Percentiles rank a stretch among this genome's conserved stretches.
These are phyloP conservation scores for Hozukius guyotensis DNA, from an alignment of 2,797 vertebrate species.

Conservation along the genomic window DNA sequence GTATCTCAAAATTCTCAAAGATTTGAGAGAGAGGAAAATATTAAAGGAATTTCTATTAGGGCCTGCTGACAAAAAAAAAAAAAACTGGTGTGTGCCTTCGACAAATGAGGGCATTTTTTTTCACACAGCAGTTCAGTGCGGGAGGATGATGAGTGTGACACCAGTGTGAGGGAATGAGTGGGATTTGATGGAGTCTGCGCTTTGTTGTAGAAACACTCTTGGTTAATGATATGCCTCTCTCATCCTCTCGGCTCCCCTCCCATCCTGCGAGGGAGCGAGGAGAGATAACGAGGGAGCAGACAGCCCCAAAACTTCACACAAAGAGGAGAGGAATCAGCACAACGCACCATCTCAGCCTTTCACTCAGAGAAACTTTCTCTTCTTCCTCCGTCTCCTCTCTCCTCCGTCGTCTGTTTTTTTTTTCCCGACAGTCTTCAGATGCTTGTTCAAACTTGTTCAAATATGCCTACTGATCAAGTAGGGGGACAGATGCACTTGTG, in stretches of 20 bases:
- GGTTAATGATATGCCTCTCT: conserved; percentile 76
- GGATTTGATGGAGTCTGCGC: conserved; percentile 68
- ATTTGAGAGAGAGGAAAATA: conserved; percentile 51
- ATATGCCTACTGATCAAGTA: conserved; percentile 60
- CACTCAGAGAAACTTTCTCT: conserved; percentile 59
- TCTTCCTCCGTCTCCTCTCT: conserved; percentile 34
- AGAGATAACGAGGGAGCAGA: conserved; percentile 76
- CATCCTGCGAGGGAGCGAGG: conserved; percentile 38
- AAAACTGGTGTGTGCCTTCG: conserved; percentile 39
- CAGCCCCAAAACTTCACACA: conserved; percentile 70
- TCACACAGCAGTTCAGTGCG: conserved; percentile 47
- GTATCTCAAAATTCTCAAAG: conserved; percentile 46
- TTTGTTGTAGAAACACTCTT: conserved; percentile 76
- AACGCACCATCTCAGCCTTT: conserved; percentile 53
- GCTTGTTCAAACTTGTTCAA: conserved; percentile 62
- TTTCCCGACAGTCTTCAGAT: conserved; percentile 44
- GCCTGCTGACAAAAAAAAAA: conserved; percentile 32
- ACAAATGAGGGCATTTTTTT: conserved; percentile 64
- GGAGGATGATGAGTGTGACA: conserved; percentile 60
- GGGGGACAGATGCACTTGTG: conserved; percentile 48
- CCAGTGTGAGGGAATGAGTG: conserved; percentile 63
- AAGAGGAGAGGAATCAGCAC: conserved; percentile 60
- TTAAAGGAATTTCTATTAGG: conserved; percentile 59
- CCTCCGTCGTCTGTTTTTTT: conserved; percentile 23
- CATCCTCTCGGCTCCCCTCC: conserved; percentile 57